Evolutionary conservation across 2,797 vertebrate species (phyloP).

Genomic region (Netta rufina): DNA sequence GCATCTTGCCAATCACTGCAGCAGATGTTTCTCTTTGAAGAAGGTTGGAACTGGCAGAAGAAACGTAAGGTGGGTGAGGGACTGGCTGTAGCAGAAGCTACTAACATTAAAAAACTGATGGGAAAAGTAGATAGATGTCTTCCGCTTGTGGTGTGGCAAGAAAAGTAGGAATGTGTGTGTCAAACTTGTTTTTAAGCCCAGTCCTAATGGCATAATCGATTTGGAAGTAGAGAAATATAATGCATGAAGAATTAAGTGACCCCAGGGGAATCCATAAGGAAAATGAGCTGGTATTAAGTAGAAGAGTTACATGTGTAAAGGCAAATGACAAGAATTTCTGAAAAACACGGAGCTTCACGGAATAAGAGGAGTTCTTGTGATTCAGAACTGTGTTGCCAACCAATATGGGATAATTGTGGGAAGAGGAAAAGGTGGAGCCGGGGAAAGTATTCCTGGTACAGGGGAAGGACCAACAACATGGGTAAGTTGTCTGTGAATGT

Average conservation of each 20-base stretch:
- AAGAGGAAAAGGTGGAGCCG: too few relatives aligned
- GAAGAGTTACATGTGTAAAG: neutral
- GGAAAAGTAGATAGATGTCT: neutral
- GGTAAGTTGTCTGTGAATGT: neutral
- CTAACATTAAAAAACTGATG: neutral
- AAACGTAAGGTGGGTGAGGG: neutral
- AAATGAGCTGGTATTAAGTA: neutral
- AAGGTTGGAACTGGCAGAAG: neutral
- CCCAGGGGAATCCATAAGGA: neutral
- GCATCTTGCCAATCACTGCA: neutral
- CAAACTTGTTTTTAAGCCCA: neutral
- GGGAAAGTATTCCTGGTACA: neutral
- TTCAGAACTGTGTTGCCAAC: neutral
- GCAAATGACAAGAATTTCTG: neutral
- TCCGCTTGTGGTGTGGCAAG: neutral
- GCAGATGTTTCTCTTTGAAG: neutral
- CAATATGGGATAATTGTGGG: neutral
- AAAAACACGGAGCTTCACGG: neutral
- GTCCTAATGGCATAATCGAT: neutral
- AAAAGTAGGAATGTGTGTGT: neutral
- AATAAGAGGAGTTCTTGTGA: neutral
- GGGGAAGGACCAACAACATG: neutral
- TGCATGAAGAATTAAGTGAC: neutral
- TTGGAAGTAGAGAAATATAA: neutral
- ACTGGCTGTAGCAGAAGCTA: neutral